Conservation (phyloP, 1,140 invertebrate genomes). For the Phymastichus coffea region DNA sequence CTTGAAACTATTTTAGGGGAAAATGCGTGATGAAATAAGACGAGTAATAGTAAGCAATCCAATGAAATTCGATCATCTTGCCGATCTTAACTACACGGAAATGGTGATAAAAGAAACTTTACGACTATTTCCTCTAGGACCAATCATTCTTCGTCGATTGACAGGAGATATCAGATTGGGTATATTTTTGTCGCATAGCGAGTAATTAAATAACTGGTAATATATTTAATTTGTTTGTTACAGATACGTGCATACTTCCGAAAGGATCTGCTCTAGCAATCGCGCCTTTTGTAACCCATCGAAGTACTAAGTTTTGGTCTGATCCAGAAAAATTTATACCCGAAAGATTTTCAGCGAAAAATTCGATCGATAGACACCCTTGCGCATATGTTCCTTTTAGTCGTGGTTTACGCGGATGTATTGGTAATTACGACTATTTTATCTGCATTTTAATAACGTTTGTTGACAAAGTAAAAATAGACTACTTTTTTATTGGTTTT, state of each 20-base stretch:
- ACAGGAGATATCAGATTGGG: slow-evolving; percentile 14
- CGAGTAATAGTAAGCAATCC: not conserved
- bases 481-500: not conserved
- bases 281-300: slow-evolving; percentile 49
- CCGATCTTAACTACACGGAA: slow-evolving; percentile 22
- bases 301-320: slow-evolving; percentile 60
- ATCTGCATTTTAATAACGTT: too few species aligned
- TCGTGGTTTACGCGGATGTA: slow-evolving; percentile 61
- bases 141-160: slow-evolving; percentile 13
- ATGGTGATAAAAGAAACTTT: slow-evolving; percentile 34
- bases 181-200: too few species aligned
- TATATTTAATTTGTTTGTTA: too few species aligned
- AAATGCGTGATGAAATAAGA: slow-evolving; percentile 14
- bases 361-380: slow-evolving; percentile 43
- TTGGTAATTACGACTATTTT: slow-evolving; percentile 56
- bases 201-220: too few species aligned
- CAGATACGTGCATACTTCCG: slow-evolving; percentile 30
- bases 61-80: slow-evolving; percentile 3
- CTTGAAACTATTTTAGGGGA: too few species aligned
- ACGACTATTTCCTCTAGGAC: slow-evolving; percentile 22
- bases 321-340: slow-evolving; percentile 71
- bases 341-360: slow-evolving; percentile 63
- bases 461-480: not conserved
- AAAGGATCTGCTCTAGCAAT: slow-evolving; percentile 29
- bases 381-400: slow-evolving; percentile 61